Evolutionary conservation across 2,113 vertebrate species (phyloP), one percentile per base, ranked within the genome.

Genomic region (Alouatta palliata): DNA sequence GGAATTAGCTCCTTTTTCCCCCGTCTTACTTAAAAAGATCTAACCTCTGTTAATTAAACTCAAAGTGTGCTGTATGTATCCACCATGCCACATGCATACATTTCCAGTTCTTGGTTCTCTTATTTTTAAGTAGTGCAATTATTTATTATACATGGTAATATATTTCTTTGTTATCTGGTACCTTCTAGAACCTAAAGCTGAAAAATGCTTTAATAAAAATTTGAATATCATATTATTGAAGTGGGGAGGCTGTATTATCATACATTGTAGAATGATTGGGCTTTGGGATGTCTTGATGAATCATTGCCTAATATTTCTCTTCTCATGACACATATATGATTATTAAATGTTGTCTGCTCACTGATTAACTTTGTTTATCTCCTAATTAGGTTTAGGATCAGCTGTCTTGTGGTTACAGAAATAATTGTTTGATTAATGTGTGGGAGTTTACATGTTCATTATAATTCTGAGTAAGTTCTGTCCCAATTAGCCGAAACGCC

Each of bases 321-420:
- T 37, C 97, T 88, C 32, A 94, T 21, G 68, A 70, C 35, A 52
- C 21, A 96, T 87, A 66, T 98, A 94, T 91, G 97, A 98, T 98
- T 97, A 98, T 97, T 54, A 94, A 98, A 97, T 95, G 97, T 97
- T 97, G 97, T 98, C 98, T 94, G 96, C 80, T 98, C 95, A 0
- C 98, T 98, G 98, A 98, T 99, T 98, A 98, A 98, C 98, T 98
- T 98, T 98, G 98, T 98, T 99, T 99, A 98, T 98, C 98, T 97
- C 98, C 98, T 98, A 98, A 98, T 98, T 98, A 97, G 97, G 96
- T 98, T 98, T 98, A 98, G 96, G 23, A 76, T 97, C 30, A 75
- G 95, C 98, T 97, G 97, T 95, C 98, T 99, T 2, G 0, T 75
- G 95, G 97, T 96, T 98, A 96, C 94, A n/a, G 43, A 98, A 99